Evolutionary conservation across 92 coral and sea anemone species (phyloP), one percentile per base, ranked within the genome.

Genomic region (Phenganax marumi): DNA sequence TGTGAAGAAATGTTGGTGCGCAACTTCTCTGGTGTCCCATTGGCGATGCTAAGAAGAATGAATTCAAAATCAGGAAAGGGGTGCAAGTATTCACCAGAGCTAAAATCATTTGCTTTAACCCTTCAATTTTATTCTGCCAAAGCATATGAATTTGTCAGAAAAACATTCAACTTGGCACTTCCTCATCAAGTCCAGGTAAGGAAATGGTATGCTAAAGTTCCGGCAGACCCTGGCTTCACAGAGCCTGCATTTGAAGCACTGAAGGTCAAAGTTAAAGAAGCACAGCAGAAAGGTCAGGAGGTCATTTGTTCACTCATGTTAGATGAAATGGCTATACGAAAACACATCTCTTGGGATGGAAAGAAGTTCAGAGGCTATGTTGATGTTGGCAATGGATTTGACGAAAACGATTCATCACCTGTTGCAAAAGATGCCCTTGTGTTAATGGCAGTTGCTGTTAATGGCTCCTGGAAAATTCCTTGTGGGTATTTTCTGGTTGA

Each of bases 401-500:
- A 54, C 10, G 60, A 54, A 10, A 17, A 54, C 17, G 60, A 54
- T 54, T 10, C 11, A 10, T 10, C 60, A 10, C 60, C 60, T 10
- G n/a, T 54, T 54, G 60, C 60, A n/a, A n/a, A n/a, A n/a, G n/a
- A n/a, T n/a, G n/a, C n/a, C n/a, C n/a, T n/a, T n/a, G n/a, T n/a
- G n/a, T 73, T 33, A 50, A 73, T 73, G 61, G 78, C 53, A 24
- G 78, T 73, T 17, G 47, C 78, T 2, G 51, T 73, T 7, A 8
- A 9, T 52, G 19, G 33, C 39, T 39, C 49, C 25, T 52, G 70
- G 70, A 52, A 75, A 22, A 62, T 75, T 4, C 80, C 80, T 49
- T 3, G 10, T 75, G 80, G 70, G 8, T 17, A 52, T 26, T 75
- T 75, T 23, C n/a, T 75, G 14, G 80, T 75, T 48, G 57, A 75